Percentiles rank a stretch among this genome's conserved stretches.
Evolutionary conservation across 2,113 vertebrate genomes (phyloP).

Genomic region (Mesoclemmys tuberculata): DNA sequence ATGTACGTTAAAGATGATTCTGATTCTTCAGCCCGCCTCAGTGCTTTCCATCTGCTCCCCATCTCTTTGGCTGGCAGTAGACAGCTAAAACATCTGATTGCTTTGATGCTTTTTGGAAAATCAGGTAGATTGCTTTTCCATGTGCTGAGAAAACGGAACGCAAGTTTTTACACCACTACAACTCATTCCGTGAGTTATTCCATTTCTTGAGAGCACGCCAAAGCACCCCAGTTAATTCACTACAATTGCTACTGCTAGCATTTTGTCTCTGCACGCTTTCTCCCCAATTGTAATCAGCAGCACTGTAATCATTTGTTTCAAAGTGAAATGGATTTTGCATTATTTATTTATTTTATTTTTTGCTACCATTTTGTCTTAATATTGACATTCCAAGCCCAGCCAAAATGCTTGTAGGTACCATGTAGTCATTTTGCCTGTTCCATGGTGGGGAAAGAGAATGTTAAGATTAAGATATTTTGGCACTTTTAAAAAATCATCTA

Average conservation of each 20-base stretch:
- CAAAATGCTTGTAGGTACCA: not conserved
- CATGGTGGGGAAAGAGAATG: not conserved
- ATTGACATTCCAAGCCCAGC: not conserved
- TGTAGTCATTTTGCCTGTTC: not conserved
- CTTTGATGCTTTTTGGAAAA: constrained; percentile 44
- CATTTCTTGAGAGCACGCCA: not conserved
- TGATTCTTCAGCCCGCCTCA: not conserved
- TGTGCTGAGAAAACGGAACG: constrained; percentile 18
- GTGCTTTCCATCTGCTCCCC: not conserved
- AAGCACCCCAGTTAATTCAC: constrained; percentile 37
- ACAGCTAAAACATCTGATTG: constrained; percentile 36
- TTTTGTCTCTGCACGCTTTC: constrained; percentile 30
- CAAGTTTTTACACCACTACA: constrained; percentile 49
- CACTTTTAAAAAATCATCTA: not conserved
- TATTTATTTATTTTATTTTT: not conserved
- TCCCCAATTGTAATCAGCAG: constrained; percentile 26
- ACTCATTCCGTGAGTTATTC: constrained; percentile 16
- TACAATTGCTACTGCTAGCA: constrained; percentile 1
- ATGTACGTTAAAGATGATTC: not conserved
- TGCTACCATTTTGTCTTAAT: not conserved
- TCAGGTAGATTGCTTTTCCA: constrained; percentile 22
- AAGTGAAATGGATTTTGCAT: not conserved
- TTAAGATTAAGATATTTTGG: not conserved
- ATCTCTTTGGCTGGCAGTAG: not conserved
- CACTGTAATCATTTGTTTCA: constrained; percentile 22